A percentile compares a stretch with the other conserved stretches of the same genome.
phyloP scores from a whole-genome alignment of 2,888 invertebrate species.

The Villa cingulata region DNA sequence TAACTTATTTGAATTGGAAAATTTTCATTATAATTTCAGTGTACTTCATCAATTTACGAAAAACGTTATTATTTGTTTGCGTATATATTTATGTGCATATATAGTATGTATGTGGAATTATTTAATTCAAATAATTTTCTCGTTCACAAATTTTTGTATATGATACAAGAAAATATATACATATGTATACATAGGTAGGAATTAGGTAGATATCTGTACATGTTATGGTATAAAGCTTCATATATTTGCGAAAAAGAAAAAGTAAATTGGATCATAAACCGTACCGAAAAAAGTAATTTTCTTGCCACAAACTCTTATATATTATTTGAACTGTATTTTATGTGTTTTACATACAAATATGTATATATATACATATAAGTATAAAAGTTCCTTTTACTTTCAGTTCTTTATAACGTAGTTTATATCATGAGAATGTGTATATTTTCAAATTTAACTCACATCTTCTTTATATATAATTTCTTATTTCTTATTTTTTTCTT shows the following conservation, averaged over 20 bases:
- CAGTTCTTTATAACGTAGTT: no score
- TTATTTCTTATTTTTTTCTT: neutral
- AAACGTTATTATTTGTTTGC: no score
- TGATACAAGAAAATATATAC: neutral
- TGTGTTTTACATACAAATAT: neutral
- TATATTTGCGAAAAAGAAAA: no score
- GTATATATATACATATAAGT: neutral
- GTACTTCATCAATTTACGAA: slow-evolving; percentile 13
- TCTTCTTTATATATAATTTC: neutral
- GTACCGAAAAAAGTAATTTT: slow-evolving; percentile 1
- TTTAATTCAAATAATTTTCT: slow-evolving; percentile 13
- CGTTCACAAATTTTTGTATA: slow-evolving; percentile 14
- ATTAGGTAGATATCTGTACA: no score
- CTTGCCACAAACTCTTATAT: neutral
- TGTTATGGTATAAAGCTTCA: no score
- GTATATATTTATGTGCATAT: neutral
- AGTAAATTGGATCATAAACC: slow-evolving; percentile 11
- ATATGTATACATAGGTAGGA: neutral
- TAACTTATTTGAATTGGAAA: neutral
- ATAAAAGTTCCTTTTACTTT: no score
- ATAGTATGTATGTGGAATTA: slow-evolving; percentile 3
- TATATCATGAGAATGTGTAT: no score
- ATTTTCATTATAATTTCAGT: slow-evolving; percentile 13
- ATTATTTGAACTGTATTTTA: no score
- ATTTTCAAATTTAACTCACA: neutral